Base-by-base conservation (phyloP, 2,113 vertebrate genomes). In the Syngnathus typhle region DNA sequence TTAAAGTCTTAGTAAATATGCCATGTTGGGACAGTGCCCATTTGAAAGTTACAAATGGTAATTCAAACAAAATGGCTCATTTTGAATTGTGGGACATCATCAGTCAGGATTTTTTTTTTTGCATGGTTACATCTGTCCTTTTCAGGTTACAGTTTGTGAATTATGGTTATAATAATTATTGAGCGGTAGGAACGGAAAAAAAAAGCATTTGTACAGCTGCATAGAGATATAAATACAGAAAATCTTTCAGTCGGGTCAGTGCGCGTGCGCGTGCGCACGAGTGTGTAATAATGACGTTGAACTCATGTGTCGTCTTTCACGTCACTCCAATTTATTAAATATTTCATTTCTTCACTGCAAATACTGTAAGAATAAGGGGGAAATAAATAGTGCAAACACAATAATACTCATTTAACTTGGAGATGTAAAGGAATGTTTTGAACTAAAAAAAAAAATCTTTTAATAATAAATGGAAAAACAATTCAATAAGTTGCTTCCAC, bases 311-410 rank as follows among this genome's bases (percentile, higher is more conserved):
- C 1, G 62, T 52, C 87, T 84, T 93, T 92, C 93, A 87, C 91
- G 93, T 94, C 92, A 94, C 93, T 93, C 92, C 95, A 92, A 95
- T 99, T 98, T 98, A 98, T 99, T 98, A 86, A 96, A 96, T 93
- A 92, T 94, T 96, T 91, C 92, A 91, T 92, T 93, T 93, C 92
- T 77, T 93, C 93, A 93, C 92, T 93, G 92, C 94, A 87, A 84
- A 93, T 46, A 46, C 44, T 46, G 44, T 94, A 93, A 95, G 92
- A 93, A 94, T 91, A 73, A 66, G 67, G 55, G 69, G 76, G 73
- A 95, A 94, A 98, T 98, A 98, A 98, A 98, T 98, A 98, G 92
- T 93, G 72, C 93, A 82, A 94, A 93, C 93, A 95, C 93, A 93
- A 91, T 93, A 93, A 94, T 91, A 95, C 84, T 94, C 92, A 92